Base-by-base conservation (phyloP, 2,888 invertebrate species). In the Lycaena phlaeas region DNA sequence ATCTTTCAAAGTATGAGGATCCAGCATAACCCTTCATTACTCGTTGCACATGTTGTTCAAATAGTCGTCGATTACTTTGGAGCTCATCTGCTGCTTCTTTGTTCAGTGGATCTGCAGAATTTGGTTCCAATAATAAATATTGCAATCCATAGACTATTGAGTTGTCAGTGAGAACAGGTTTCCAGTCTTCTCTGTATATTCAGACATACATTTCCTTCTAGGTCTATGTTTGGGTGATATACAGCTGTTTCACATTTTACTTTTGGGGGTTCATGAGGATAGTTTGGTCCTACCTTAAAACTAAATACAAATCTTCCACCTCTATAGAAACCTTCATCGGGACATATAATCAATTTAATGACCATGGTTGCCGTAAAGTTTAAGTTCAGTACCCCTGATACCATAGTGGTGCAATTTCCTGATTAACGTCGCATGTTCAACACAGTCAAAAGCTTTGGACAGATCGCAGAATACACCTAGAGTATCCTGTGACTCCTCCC, bases 131-230 rank as follows among this genome's bases (percentile, higher is more conserved):
- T 75, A 98, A 98, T 66, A 98, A 89, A 88, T 97, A 98, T 76
- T 97, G 97, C 62, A 98, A 88, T 53, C 98, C 98, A 81, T 98
- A 98, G 42, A 98, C 95, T 78, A 98, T 95, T 52, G 97, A 96
- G 79, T 96, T 98, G 59, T 98, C 95, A 44, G 97, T 98, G 56
- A 98, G 88, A 48, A 98, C 98, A 44, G 98, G 98, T 81, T 98
- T 98, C 98, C 98, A 98, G 85, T 98, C 98, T 88, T 98, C 97
- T 63, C 97, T 89, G 87, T 68, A 98, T 98, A 81, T 98, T 98
- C 51, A 98, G 88, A 71, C 98, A 98, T 17, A 98, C 97, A 81
- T 98, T 98, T 55, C 98, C 98, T 68, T 98, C 97, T 60, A 97
- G 86, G 85, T 98, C 98, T 72, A 98, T 98, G 74, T 98, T 98